Evolutionary conservation across 2,113 vertebrate genomes (phyloP).

Genomic region (Terrapene triunguis): DNA sequence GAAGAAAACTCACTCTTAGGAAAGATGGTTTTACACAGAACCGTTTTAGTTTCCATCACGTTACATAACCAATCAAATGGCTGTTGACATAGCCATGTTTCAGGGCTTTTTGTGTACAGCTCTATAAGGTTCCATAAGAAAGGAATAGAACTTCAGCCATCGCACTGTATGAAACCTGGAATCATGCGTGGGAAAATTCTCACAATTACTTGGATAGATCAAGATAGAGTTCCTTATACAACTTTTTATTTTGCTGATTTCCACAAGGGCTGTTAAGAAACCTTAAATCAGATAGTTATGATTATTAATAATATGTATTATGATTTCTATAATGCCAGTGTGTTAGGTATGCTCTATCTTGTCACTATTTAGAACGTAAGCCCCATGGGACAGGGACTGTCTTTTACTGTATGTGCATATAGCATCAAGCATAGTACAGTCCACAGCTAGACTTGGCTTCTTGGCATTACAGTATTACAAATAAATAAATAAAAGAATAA

Average conservation of each 20-base stretch:
- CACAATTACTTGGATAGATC: not conserved
- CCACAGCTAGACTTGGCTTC: not conserved
- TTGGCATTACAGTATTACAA: not conserved
- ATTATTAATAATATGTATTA: not conserved
- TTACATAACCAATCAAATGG: not conserved
- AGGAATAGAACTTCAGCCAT: not conserved
- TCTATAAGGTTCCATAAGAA: too few relatives aligned
- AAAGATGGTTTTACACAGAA: not conserved
- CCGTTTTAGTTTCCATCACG: not conserved
- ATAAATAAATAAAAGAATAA: not conserved
- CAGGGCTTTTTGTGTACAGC: not conserved
- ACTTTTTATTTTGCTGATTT: not conserved
- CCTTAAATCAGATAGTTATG: not conserved
- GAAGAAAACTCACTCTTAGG: not conserved
- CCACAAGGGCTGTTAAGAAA: not conserved
- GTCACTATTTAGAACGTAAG: not conserved
- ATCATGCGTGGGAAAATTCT: not conserved
- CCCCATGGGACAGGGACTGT: not conserved
- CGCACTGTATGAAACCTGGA: not conserved
- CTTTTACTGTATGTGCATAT: not conserved
- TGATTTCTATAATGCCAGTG: not conserved
- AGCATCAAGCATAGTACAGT: not conserved
- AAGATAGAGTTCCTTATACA: not conserved
- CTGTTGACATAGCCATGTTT: not conserved
- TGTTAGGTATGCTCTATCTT: not conserved